Evolutionary conservation across 2,797 vertebrate species (phyloP), one percentile per base, ranked within the genome.

Genomic region (Peromyscus nudipes): DNA sequence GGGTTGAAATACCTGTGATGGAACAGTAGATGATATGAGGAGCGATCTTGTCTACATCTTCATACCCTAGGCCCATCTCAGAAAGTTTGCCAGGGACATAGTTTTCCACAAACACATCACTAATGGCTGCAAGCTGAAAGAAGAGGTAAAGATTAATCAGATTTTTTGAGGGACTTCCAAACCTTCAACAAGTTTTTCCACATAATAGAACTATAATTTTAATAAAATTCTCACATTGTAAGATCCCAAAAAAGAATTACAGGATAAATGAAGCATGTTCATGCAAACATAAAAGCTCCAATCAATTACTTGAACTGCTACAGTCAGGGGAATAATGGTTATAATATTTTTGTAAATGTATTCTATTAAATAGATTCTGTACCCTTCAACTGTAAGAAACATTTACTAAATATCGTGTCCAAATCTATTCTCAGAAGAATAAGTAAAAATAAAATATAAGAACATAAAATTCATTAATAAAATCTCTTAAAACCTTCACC

Each of bases 61-160:
- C 98, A 85, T 99, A 99, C 23, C 99, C 99, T 55, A 99, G 98
- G 65, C 99, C 99, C 99, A 99, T 98, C 96, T 98, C 97, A 80
- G 97, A 89, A 37, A 99, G 99, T 82, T 99, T 99, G 19, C 99
- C 99, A 49, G 99, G 99, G 14, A 99, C 19, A 73, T 99, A 99
- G 98, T 99, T 99, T 97, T 99, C 99, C 93, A 99, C 98, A 96
- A 99, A 98, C 84, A 99, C 99, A 97, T 99, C 99, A 97, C 99
- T 99, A 92, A 98, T 98, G 95, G 96, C 98, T 97, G 99, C 99
- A 87, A 99, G 99, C 99, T 99, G 97, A 96, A 96, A 95, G 95
- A 87, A 98, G 95, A 98, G 34, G 81, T 95, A 94, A 97, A 86
- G 34, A 98, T 3, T 0, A 97, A 25, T 95, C 92, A 98, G 52